phyloP scores from a whole-genome alignment of 2,113 vertebrate genomes.

The Condylura cristata region DNA sequence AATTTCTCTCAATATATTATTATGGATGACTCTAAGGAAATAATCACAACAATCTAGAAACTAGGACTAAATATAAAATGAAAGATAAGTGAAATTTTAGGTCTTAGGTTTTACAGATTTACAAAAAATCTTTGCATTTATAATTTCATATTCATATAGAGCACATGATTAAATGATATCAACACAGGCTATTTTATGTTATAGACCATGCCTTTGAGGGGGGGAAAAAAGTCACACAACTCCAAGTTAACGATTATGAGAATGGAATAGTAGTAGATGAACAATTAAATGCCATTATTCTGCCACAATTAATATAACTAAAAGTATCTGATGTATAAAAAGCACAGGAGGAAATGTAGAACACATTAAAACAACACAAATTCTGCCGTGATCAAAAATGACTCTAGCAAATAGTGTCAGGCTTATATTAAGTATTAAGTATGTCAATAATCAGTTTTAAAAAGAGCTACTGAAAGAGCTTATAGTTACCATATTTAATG shows the following conservation, averaged over 20 bases:
- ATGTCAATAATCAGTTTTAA: background rate
- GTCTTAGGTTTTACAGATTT: background rate
- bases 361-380: background rate
- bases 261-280: no score
- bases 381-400: background rate
- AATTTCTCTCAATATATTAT: slow-evolving; percentile 7
- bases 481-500: background rate
- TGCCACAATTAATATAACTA: background rate
- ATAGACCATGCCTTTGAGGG: background rate
- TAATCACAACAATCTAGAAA: background rate
- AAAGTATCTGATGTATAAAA: background rate
- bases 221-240: background rate
- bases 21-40: background rate
- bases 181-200: slow-evolving; percentile 26
- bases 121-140: background rate
- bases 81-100: slow-evolving; percentile 22
- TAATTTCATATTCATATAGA: slow-evolving; percentile 33
- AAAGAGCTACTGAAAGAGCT: background rate
- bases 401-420: background rate
- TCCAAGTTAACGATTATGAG: background rate
- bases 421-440: background rate
- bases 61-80: background rate
- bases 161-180: background rate
- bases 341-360: background rate
- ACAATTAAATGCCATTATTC: slow-evolving; percentile 11